These are phyloP conservation scores for Diaphora mendica DNA, from an alignment of 2,888 invertebrate species.

Conservation along the genomic window DNA sequence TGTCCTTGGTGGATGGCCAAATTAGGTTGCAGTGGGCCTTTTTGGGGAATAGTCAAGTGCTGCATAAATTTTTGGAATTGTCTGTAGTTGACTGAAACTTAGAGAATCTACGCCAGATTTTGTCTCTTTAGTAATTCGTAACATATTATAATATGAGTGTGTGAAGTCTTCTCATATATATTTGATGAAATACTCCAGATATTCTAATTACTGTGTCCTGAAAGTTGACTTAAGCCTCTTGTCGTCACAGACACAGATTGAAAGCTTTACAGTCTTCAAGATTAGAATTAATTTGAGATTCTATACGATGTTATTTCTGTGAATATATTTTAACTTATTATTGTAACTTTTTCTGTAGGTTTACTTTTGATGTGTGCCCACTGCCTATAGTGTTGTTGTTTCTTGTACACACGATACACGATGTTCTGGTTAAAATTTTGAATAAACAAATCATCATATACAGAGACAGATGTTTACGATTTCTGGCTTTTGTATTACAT, in stretches of 20 bases:
- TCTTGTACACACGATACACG: neutral
- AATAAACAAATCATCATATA: neutral
- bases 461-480: too few relatives aligned
- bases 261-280: neutral
- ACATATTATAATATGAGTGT: neutral
- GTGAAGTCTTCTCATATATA: too few relatives aligned
- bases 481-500: too few relatives aligned
- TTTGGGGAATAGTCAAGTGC: neutral
- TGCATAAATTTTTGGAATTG: neutral
- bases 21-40: slow-evolving; percentile 14
- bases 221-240: neutral
- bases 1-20: slow-evolving; percentile 13
- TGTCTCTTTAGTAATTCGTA: neutral
- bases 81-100: neutral
- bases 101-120: neutral
- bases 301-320: neutral
- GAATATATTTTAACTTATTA: neutral
- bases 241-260: neutral
- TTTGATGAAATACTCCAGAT: neutral
- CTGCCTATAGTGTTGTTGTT: neutral
- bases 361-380: neutral
- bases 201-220: neutral
- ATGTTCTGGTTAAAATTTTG: neutral
- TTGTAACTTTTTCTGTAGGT: neutral
- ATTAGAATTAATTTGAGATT: neutral